phyloP scores from a whole-genome alignment of 2,888 invertebrate species.

The Eulithis testata region DNA sequence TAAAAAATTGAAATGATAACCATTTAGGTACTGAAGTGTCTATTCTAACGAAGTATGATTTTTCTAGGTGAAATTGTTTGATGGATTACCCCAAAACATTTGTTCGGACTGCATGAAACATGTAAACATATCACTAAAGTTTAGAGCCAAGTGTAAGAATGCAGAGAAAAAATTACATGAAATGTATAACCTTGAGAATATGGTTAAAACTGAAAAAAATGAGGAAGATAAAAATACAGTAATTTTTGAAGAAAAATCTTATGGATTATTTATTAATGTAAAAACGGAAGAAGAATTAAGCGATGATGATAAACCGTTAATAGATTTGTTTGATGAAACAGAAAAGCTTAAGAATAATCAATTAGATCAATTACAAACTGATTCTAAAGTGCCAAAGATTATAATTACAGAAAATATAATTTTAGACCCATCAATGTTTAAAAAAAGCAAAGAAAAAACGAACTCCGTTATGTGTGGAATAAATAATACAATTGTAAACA shows the following conservation, averaged over 20 bases:
- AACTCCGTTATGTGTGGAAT: background rate
- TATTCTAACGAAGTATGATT: background rate
- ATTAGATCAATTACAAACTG: background rate
- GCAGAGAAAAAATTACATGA: conserved; percentile 46
- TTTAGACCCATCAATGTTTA: background rate
- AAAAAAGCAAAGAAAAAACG: background rate
- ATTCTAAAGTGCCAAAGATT: background rate
- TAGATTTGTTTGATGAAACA: conserved; percentile 4
- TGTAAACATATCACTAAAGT: conserved; percentile 49
- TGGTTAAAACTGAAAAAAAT: background rate
- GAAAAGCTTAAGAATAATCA: background rate
- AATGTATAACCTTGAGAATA: background rate
- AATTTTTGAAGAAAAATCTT: background rate
- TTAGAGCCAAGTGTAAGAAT: conserved; percentile 54
- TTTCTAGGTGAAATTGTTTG: conserved; percentile 51
- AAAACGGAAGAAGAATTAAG: conserved; percentile 10
- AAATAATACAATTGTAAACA: conserved; percentile 2
- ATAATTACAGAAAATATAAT: conserved; percentile 2
- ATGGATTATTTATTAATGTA: conserved; percentile 13
- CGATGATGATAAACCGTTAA: conserved; percentile 41
- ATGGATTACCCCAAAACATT: conserved; percentile 60
- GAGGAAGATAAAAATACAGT: conserved; percentile 12
- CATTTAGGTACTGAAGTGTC: background rate
- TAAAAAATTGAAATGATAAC: background rate
- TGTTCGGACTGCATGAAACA: conserved; percentile 48